A percentile compares a stretch with the other conserved stretches of the same genome.
These are phyloP conservation scores for Iguana delicatissima DNA, from an alignment of 2,797 vertebrate genomes.

Conservation along the genomic window DNA sequence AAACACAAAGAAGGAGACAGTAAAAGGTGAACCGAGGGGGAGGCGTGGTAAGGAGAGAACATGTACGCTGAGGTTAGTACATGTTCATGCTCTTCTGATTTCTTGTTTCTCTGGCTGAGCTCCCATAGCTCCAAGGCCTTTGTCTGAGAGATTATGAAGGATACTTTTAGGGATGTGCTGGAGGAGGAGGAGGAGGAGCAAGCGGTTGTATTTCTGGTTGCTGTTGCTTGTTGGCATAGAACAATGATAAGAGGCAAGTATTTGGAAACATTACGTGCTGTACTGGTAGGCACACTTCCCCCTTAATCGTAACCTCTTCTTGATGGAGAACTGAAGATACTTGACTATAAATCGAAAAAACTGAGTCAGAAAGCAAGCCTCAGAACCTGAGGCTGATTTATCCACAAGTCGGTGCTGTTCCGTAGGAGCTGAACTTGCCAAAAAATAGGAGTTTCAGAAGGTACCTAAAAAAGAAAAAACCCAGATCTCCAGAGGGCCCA, in stretches of 20 bases:
- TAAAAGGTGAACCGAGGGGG: constrained; percentile 24
- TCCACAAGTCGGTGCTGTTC: too few relatives aligned
- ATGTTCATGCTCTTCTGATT: constrained; percentile 77
- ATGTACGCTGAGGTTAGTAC: constrained; percentile 75
- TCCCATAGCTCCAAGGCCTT: constrained; percentile 78
- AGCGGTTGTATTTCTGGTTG: constrained; percentile 70
- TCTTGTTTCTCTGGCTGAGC: constrained; percentile 76
- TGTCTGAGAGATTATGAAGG: constrained; percentile 77
- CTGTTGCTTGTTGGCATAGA: constrained; percentile 71
- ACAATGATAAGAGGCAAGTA: constrained; percentile 56
- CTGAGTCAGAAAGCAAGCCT: too few relatives aligned
- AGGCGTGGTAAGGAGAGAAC: constrained; percentile 63
- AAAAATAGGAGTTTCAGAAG: too few relatives aligned
- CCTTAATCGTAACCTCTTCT: constrained; percentile 33
- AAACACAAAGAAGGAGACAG: constrained; percentile 31
- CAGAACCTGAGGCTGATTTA: too few relatives aligned
- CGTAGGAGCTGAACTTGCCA: too few relatives aligned
- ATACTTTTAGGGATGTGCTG: constrained; percentile 48
- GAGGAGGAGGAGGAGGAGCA: constrained; percentile 49
- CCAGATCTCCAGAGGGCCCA: too few relatives aligned
- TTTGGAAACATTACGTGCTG: constrained; percentile 40
- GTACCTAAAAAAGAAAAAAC: too few relatives aligned
- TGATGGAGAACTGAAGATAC: background rate
- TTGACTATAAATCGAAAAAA: too few relatives aligned
- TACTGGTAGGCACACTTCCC: constrained; percentile 42